Conservation (phyloP, 2,888 invertebrate species). For the Perizoma flavofasciatum region DNA sequence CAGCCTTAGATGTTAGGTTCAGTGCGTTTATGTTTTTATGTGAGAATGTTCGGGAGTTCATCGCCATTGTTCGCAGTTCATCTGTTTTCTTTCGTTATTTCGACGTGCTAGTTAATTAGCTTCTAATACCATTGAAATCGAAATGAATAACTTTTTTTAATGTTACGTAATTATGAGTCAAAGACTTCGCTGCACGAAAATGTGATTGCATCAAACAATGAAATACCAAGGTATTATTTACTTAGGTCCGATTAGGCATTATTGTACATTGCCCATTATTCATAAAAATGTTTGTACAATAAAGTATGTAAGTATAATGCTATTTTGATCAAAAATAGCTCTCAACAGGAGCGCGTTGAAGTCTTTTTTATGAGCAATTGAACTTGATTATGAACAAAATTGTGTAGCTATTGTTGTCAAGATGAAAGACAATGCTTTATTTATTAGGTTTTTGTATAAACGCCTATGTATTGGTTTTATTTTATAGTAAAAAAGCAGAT, state of each 20-base stretch:
- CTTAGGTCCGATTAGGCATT: no score
- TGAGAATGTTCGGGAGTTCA: slow-evolving; percentile 30
- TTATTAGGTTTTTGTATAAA: no score
- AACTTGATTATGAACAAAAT: no score
- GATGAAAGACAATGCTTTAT: no score
- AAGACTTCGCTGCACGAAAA: slow-evolving; percentile 10
- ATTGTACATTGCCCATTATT: no score
- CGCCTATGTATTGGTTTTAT: no score
- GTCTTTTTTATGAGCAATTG: slow-evolving; percentile 49
- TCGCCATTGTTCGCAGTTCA: slow-evolving; percentile 29
- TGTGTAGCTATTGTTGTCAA: no score
- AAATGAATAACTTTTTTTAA: slow-evolving; percentile 21
- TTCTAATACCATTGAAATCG: slow-evolving; percentile 31
- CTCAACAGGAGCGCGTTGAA: slow-evolving; percentile 50
- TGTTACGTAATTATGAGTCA: slow-evolving; percentile 11
- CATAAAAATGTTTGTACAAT: no score
- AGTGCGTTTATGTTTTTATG: slow-evolving; percentile 20
- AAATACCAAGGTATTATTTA: background rate
- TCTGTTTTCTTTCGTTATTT: slow-evolving; percentile 26
- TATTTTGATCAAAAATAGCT: background rate
- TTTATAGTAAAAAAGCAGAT: no score
- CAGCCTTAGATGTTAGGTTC: slow-evolving; percentile 17
- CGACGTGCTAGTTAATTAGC: slow-evolving; percentile 22
- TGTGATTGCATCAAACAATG: background rate
- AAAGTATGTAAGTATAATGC: no score